Base-by-base conservation (phyloP, 2,797 vertebrate genomes). In the Spheniscus humboldti region DNA sequence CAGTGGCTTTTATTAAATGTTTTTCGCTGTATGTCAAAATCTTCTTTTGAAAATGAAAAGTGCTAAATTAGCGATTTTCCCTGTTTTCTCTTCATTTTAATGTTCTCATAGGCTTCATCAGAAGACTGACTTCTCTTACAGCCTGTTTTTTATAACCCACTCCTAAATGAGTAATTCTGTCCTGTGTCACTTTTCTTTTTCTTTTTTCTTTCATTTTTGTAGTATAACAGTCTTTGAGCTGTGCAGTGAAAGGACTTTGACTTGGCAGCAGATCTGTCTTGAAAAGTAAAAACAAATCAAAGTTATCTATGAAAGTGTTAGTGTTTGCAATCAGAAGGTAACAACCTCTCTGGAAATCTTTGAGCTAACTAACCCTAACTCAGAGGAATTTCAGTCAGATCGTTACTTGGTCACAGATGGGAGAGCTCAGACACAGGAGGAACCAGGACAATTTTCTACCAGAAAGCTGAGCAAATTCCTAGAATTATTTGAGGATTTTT, bases 21-120 rank as follows among this genome's bases (percentile, higher is more conserved):
- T 89, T 95, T 94, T 90, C 48, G 73, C 71, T 88, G 37, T 67
- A 60, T 59, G 33, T 85, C 74, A 93, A 45, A 90, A 87, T 86
- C n/a, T 80, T 86, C 10, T 86, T 92, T 89, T 92, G 85, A 94
- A 96, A 95, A 90, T 60, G 47, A 50, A 43, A 94, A 77, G 37
- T 69, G 47, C 56, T 94, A 94, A 87, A 83, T 68, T 52, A 86
- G 20, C 23, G 72, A 24, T 79, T 96, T 95, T 87, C 2, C 22
- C 31, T 45, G 13, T 72, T 90, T 92, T 91, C 15, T 77, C 15
- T 87, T 87, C 0, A 63, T 96, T 91, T 95, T n/a, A 71, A 52
- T 84, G 5, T 82, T 81, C 92, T 55, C 25, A 27, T 81, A 62
- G 33, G 94, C 39, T 91, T 90, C 14, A 67, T 73, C 39, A 52